Evolutionary conservation across 2,888 invertebrate species (phyloP), one percentile per base, ranked within the genome.

Genomic region (Frankliniella intonsa): DNA sequence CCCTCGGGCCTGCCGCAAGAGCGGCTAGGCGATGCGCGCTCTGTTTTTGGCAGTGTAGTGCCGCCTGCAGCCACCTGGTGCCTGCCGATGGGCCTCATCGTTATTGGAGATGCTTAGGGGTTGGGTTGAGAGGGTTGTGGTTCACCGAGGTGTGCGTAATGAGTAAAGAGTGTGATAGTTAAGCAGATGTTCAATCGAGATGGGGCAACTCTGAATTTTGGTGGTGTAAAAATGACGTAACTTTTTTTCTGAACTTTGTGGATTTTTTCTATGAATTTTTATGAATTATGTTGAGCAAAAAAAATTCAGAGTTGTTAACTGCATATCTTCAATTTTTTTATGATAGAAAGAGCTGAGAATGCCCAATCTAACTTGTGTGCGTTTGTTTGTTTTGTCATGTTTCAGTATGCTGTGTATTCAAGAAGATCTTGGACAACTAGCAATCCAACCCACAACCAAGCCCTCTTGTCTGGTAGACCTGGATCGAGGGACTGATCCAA

Each of bases 361-460:
- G n/a, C 1, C n/a, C 5, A 25, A n/a, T 17, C 12, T 51, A 25
- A 50, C 81, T 55, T 82, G 8, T 2, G 14, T 50, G 19, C 80
- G 22, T 82, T 19, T 50, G 82, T 80, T 80, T 81, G 80, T 83
- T 83, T 84, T 82, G 80, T n/a, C n/a, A n/a, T n/a, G n/a, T 88
- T 88, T 1, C 88, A 93, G 92, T 86, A 91, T 92, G 90, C 89
- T 92, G 85, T 92, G 91, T 86, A 91, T 92, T 84, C 91, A 92
- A 87, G 91, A 92, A 86, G 91, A 92, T 84, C 87, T 92, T 84
- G 91, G 90, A 79, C 91, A 92, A 84, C 86, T 92, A 85, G 88
- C 88, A 82, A 87, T 84, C 85, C 88, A 84, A 86, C 87, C 85
- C 84, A 86, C 84, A 82, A 84, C 80, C 85, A 84, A 82, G 82